Base-by-base conservation (phyloP, 2,888 invertebrate species). In the Bombyx huttoni region DNA sequence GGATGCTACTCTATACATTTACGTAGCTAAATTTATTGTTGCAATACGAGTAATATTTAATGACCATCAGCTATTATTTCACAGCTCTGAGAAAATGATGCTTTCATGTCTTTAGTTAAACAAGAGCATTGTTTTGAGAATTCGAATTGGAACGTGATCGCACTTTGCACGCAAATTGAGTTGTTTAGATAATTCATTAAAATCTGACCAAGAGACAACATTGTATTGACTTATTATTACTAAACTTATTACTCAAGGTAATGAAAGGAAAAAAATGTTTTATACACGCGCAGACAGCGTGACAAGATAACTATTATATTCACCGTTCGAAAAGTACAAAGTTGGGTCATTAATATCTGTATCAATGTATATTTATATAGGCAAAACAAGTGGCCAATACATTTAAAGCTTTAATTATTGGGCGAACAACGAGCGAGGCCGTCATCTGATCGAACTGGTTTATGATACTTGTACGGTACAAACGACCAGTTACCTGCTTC, bases 381-480 rank as follows among this genome's bases (percentile, higher is more conserved):
- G 71, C 81, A 78, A 76, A 78, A 72, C 81, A 84, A 86, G 81
- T 82, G 75, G 76, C 71, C 81, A 83, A 81, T 83, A 77, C 77
- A 78, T 78, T n/a, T n/a, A n/a, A n/a, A 68, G 77, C 68, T 75
- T 81, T 81, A 83, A 81, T 86, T 81, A 82, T 81, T 81, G 75
- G 70, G 75, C 75, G 79, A 75, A 65, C 67, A 67, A 67, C 68
- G 64, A 68, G 65, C 86, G 85, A 87, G 87, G 86, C 76, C 87
- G 78, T 65, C 81, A 71, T 81, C 79, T 76, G 66, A 69, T 68
- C 74, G 67, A 83, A 87, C 88, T 84, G 85, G 88, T 88, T 85
- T 86, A 78, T 77, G 76, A 77, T 68, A 69, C 54, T 60, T 61
- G 55, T 60, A 68, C 65, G 72, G 68, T 59, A 59, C 70, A 73